Base-by-base conservation (phyloP, 2,888 invertebrate genomes). In the Diaperis boleti region DNA sequence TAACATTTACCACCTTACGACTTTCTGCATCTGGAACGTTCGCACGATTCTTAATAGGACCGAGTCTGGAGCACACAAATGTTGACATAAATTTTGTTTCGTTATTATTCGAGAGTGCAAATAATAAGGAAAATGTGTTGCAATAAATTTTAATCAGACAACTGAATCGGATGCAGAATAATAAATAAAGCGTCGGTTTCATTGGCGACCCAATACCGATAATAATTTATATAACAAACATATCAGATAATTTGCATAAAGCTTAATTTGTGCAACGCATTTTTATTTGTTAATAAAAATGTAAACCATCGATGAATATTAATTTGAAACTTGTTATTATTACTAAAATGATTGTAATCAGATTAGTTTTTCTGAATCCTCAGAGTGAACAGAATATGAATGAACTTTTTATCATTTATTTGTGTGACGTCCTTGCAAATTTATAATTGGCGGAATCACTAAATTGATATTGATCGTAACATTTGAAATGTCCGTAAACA, bases 91-190 rank as follows among this genome's bases (percentile, higher is more conserved):
- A 26, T 54, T 54, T 6, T 22, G 10, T 33, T 15, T 41, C 14
- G 39, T 54, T 54, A 54, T 54, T 39, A 54, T 39, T 52, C 37
- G 13, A 18, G 37, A 6, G 37, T 37, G 7, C 1, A 13, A 26
- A 31, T 54, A 26, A 26, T 26, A 41, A 54, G 42, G 41, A 42
- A 41, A 29, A 41, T 5, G 13, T n/a, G n/a, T 42, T 29, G 22
- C 18, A 17, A 41, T 41, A 54, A 41, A 54, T 54, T 54, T 54
- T 52, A 35, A 52, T 52, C 54, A 54, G 17, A 8, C 8, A 54
- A 15, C 11, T 1, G 17, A 41, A 13, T n/a, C 41, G 54, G 11
- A 41, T 15, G n/a, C 17, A 6, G 42, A 41, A 54, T 52, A 26
- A 26, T 26, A 26, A 26, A 26, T 33, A 52, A 18, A 37, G 15